Evolutionary conservation across 1,140 invertebrate genomes (phyloP), one percentile per base, ranked within the genome.

Genomic region (Drosophila teissieri): DNA sequence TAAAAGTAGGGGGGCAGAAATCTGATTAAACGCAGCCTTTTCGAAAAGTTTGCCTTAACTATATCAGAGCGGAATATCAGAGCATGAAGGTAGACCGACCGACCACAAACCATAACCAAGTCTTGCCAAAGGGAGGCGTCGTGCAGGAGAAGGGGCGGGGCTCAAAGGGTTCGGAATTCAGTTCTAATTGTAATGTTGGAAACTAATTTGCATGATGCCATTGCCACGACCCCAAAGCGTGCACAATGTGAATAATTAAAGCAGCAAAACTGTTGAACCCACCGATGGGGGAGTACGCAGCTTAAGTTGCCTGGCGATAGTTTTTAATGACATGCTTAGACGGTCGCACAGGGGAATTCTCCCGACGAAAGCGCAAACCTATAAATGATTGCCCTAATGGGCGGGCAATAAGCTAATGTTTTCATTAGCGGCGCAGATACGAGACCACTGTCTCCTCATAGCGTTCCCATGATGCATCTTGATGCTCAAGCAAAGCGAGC

Each of bases 71-170:
- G 51, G 58, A 69, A 86, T 88, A 86, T 79, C 68, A 88, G 83
- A 88, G 83, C 83, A 88, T 88, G 83, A 88, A 88, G 57, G 46
- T 70, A 67, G 70, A 46, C 76, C 54, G 48, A 86, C 79, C 19
- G 48, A 86, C 79, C 83, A 76, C 44, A 69, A 75, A 78, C 68
- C 64, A 72, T 57, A 70, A 48, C 68, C 46, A 69, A 88, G 53
- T 17, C 31, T 44, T 10, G 34, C n/a, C 15, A 22, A 24, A 37
- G 24, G 37, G 14, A 52, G 49, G 46, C 45, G 39, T 7, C 27
- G 6, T n/a, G 4, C 37, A 2, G 4, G 22, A 17, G 7, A 15
- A 15, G 37, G 45, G 36, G 22, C 39, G 39, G 3, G 39, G 36
- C 8, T n/a, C 31, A 27, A 72, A 72, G 69, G 65, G 49, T 31